Percentiles rank a stretch among this genome's conserved stretches.
Conservation (phyloP, 2,797 vertebrate genomes). For the Salarias fasciatus region DNA sequence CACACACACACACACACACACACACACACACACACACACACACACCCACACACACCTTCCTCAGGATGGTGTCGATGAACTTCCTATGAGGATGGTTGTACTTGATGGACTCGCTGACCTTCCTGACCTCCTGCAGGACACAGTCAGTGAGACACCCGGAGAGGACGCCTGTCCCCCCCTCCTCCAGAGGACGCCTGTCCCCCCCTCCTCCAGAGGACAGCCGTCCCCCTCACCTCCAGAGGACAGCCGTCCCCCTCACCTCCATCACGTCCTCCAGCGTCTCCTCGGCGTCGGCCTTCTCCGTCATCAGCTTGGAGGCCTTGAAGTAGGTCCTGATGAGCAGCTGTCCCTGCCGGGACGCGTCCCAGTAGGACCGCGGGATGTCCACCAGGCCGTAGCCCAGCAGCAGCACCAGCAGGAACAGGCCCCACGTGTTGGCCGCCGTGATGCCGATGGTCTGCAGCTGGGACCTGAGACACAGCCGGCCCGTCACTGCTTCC, state of each 20-base stretch:
- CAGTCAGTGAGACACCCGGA: background rate
- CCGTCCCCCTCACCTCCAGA: constrained; percentile 86
- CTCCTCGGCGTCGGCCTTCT: constrained; percentile 97
- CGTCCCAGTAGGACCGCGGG: constrained; percentile 95
- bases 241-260: constrained; percentile 69
- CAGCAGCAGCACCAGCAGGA: constrained; percentile 93
- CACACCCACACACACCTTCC: no score
- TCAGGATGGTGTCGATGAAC: constrained; percentile 93
- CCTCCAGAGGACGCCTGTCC: background rate
- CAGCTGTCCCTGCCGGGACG: constrained; percentile 89
- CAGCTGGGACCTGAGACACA: constrained; percentile 85
- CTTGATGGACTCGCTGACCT: constrained; percentile 94
- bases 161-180: no score
- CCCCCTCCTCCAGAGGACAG: constrained; percentile 89
- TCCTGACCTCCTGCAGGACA: constrained; percentile 90
- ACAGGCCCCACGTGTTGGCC: constrained; percentile 97
- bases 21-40: no score
- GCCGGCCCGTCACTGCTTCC: background rate
- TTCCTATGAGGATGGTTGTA: constrained; percentile 97
- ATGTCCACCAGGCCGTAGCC: constrained; percentile 97
- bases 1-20: no score
- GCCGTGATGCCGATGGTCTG: constrained; percentile 98
- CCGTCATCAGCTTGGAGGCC: constrained; percentile 95
- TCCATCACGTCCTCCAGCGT: constrained; percentile 98
- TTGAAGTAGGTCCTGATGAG: constrained; percentile 98